phyloP scores from a whole-genome alignment of 2,113 vertebrate species.

The Odocoileus virginianus region DNA sequence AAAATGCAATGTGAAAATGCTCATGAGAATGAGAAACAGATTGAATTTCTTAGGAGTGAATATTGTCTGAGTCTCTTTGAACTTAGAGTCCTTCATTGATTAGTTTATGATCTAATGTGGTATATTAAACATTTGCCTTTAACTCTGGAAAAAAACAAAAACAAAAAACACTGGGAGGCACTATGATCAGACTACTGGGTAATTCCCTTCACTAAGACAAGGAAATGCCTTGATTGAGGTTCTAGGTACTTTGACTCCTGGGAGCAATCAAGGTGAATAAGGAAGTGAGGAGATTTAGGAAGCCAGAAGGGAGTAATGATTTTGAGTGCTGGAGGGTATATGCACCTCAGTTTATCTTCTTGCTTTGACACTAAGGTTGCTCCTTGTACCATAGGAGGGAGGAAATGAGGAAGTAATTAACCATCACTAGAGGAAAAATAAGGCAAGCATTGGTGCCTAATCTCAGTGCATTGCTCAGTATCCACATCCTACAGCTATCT shows the following conservation, averaged over 20 bases:
- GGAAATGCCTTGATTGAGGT: background rate
- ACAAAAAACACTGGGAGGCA: background rate
- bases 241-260: background rate
- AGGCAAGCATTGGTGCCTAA: background rate
- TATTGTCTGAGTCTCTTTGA: background rate
- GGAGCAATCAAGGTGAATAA: background rate
- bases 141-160: background rate
- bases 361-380: background rate
- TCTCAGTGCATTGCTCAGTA: background rate
- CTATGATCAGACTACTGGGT: background rate
- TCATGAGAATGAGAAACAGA: background rate
- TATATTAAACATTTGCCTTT: background rate
- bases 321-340: background rate
- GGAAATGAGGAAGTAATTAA: background rate
- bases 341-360: background rate
- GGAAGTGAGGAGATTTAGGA: background rate
- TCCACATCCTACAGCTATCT: background rate
- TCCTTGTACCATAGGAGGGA: background rate
- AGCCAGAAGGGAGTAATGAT: background rate
- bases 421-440: background rate
- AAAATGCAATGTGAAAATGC: background rate
- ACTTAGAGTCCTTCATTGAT: background rate
- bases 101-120: background rate
- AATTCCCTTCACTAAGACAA: background rate
- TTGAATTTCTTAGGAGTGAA: background rate